A percentile compares a stretch with the other conserved stretches of the same genome.
Evolutionary conservation across 2,113 vertebrate genomes (phyloP).

Genomic region (Oxyruncus cristatus): DNA sequence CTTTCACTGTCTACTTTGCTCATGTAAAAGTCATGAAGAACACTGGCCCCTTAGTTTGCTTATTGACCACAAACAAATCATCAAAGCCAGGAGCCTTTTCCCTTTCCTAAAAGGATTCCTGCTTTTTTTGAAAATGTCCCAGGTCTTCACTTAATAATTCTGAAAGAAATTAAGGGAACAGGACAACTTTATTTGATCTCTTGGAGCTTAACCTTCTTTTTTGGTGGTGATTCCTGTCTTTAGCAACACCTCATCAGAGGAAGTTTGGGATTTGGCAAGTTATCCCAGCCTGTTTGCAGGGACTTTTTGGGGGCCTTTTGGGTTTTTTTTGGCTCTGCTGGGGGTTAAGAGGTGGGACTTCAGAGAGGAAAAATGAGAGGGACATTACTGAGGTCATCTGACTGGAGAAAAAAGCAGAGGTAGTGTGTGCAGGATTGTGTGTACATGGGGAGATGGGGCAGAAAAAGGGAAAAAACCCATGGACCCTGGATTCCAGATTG

Average conservation of each 20-base stretch:
- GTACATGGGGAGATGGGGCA: not conserved
- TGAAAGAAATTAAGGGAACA: not conserved
- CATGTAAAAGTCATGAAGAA: not conserved
- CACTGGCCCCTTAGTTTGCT: not conserved
- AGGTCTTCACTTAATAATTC: not conserved
- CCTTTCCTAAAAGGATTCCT: not conserved
- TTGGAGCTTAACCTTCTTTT: not conserved
- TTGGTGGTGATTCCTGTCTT: not conserved
- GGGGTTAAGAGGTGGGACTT: not conserved
- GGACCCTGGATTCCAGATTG: constrained; percentile 30
- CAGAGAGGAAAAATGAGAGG: not conserved
- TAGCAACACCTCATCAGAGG: not conserved
- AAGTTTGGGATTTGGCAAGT: not conserved
- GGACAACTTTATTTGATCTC: not conserved
- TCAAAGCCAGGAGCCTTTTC: not conserved
- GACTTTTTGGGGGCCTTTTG: not conserved
- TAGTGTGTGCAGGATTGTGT: not conserved
- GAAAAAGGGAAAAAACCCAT: constrained; percentile 35
- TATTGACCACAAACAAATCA: not conserved
- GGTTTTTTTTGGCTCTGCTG: not conserved
- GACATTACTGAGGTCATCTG: not conserved
- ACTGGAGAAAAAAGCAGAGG: not conserved
- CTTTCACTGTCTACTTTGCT: not conserved
- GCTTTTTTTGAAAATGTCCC: not conserved
- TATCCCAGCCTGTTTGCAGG: not conserved